These are phyloP conservation scores for Laspeyria flexula DNA, from an alignment of 2,888 invertebrate species.

Conservation along the genomic window DNA sequence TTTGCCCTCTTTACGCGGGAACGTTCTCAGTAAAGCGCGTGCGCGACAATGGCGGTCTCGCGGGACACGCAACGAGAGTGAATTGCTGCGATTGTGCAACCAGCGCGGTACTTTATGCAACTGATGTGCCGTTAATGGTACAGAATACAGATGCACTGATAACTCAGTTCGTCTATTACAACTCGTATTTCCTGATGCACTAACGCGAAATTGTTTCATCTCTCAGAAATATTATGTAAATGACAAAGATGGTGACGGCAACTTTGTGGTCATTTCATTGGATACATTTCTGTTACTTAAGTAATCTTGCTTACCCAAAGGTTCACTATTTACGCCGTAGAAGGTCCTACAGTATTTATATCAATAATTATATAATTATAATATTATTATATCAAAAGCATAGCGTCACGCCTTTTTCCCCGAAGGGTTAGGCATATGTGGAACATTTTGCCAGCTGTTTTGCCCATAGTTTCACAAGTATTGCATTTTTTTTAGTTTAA, in stretches of 20 bases:
- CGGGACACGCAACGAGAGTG: slow-evolving; percentile 77
- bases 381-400: too few relatives aligned
- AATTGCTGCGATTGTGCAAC: slow-evolving; percentile 80
- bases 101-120: slow-evolving; percentile 69
- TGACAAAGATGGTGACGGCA: slow-evolving; percentile 13
- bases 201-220: slow-evolving; percentile 23
- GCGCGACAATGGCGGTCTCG: slow-evolving; percentile 75
- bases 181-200: slow-evolving; percentile 55
- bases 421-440: too few relatives aligned
- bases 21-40: slow-evolving; percentile 83
- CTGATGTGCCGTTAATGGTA: slow-evolving; percentile 77
- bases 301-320: neutral
- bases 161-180: slow-evolving; percentile 59
- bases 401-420: too few relatives aligned
- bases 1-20: slow-evolving; percentile 82
- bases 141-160: slow-evolving; percentile 72
- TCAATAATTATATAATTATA: too few relatives aligned
- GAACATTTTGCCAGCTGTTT: too few relatives aligned
- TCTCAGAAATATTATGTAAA: slow-evolving; percentile 34
- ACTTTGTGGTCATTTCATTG: slow-evolving; percentile 1
- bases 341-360: too few relatives aligned
- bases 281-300: neutral
- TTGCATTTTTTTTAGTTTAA: too few relatives aligned
- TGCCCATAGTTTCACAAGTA: too few relatives aligned
- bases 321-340: too few relatives aligned